Base-by-base conservation (phyloP, 53 echinoderm and acorn worm genomes). In the Holothuria leucospilota region DNA sequence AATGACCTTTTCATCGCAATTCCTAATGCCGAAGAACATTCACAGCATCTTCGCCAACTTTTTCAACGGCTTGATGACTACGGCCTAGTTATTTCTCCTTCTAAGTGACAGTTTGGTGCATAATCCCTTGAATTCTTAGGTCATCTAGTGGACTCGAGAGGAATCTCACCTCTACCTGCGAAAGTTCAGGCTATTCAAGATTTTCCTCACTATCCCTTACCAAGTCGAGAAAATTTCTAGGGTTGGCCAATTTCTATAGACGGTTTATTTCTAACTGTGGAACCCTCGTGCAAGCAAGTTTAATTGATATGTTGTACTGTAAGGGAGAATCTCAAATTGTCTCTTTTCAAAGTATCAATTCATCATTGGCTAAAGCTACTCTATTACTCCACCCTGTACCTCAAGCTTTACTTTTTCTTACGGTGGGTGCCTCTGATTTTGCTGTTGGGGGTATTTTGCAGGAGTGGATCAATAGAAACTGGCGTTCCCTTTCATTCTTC, bases 401-500 rank as follows among this genome's bases (percentile, higher is more conserved):
- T 34, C 34, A 34, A 34, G 34, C 3, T 34, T 34, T 3, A 34
- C 34, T 34, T 34, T 34, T 2, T 34, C 34, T 34, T 3, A 34
- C 3, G 34, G 34, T 34, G 34, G 34, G 3, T 34, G 34, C 3
- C 34, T 34, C 34, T 2, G 34, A 1, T 34, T 34, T 34, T 34
- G 34, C 34, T 34, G 34, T 34, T 34, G 34, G 34, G 3, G 34
- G 34, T 34, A 3, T 34, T n/a, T n/a, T 34, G 34, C 34, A 34
- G 34, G 2, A 34, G 34, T 34, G 34, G 34, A 34, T 34, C 34
- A 34, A 34, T 34, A 3, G 38, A 10, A 34, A 21, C 5, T 86
- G 86, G 86, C 71, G 85, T 30, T 85, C 86, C 30, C 41, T 90
- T 46, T 85, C 79, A 24, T 90, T 88, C 39, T 90, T 77, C 26